phyloP scores from a whole-genome alignment of 1,140 invertebrate species.

The Diorhabda elongata region DNA sequence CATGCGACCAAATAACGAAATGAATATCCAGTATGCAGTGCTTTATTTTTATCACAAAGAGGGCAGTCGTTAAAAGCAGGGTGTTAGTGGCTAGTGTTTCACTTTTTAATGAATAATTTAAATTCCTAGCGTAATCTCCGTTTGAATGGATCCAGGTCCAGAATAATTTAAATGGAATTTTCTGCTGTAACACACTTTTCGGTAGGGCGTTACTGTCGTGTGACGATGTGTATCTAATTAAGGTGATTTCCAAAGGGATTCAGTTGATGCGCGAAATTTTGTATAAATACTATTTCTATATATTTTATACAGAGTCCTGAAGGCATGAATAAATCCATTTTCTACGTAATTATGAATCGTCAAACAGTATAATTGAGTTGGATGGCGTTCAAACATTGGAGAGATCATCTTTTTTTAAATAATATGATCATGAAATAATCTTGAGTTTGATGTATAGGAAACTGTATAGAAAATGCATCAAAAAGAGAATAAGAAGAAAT shows the following conservation, averaged over 20 bases:
- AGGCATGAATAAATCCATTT: too few relatives aligned
- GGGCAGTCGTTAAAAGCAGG: not conserved
- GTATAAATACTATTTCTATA: not conserved
- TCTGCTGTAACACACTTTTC: not conserved
- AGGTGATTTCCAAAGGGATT: not conserved
- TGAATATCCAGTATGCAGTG: too few relatives aligned
- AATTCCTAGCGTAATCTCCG: slow-evolving; percentile 1
- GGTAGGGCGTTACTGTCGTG: not conserved
- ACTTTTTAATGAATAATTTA: slow-evolving; percentile 3
- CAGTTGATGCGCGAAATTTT: not conserved
- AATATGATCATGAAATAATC: too few relatives aligned
- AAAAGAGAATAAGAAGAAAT: too few relatives aligned
- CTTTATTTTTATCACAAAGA: not conserved
- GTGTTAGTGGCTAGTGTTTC: slow-evolving; percentile 1
- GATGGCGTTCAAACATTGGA: too few relatives aligned
- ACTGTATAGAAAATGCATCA: too few relatives aligned
- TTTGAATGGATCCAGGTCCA: not conserved
- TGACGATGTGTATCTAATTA: not conserved
- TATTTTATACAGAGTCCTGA: too few relatives aligned
- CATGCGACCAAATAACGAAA: too few relatives aligned
- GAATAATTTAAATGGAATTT: not conserved
- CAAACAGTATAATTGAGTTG: too few relatives aligned
- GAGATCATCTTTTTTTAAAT: too few relatives aligned
- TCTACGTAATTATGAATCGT: too few relatives aligned
- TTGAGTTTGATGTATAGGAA: too few relatives aligned